Evolutionary conservation across 2,113 vertebrate species (phyloP).

Genomic region (Chloropsis hardwickii): DNA sequence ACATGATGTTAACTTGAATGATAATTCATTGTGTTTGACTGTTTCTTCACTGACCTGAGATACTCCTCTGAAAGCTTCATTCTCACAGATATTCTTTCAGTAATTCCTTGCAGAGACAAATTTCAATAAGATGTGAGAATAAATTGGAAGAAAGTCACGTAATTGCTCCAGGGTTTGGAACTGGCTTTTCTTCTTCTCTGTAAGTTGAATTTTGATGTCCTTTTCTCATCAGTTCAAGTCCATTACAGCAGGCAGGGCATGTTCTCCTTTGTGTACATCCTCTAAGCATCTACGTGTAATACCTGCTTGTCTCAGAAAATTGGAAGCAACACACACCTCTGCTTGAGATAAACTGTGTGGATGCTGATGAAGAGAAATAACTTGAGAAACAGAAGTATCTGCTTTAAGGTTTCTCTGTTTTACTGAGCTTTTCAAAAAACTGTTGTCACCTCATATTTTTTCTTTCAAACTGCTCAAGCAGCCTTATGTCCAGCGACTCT

Average conservation of each 20-base stretch:
- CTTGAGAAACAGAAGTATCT: slow-evolving; percentile 42
- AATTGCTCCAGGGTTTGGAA: background rate
- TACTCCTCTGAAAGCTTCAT: background rate
- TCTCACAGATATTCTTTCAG: background rate
- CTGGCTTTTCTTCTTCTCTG: background rate
- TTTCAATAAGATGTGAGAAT: background rate
- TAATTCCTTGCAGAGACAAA: background rate
- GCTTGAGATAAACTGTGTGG: slow-evolving; percentile 12
- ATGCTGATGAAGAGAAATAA: slow-evolving; percentile 17
- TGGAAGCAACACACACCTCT: background rate
- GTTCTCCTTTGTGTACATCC: background rate
- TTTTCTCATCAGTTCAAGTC: background rate
- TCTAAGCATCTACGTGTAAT: background rate
- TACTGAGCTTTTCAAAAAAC: slow-evolving; percentile 38
- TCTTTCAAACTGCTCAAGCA: slow-evolving; percentile 46
- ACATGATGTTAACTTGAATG: background rate
- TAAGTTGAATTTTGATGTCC: background rate
- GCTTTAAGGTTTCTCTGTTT: slow-evolving; percentile 50
- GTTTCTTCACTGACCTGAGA: slow-evolving; percentile 58
- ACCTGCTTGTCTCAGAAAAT: slow-evolving; percentile 24
- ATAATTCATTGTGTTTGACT: background rate
- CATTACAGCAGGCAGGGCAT: background rate
- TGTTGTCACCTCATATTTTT: background rate
- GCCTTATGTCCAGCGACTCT: slow-evolving; percentile 49
- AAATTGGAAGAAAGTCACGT: background rate